A percentile compares a stretch with the other conserved stretches of the same genome.
Conservation (phyloP, 2,797 vertebrate genomes). For the Propithecus perrieri region DNA sequence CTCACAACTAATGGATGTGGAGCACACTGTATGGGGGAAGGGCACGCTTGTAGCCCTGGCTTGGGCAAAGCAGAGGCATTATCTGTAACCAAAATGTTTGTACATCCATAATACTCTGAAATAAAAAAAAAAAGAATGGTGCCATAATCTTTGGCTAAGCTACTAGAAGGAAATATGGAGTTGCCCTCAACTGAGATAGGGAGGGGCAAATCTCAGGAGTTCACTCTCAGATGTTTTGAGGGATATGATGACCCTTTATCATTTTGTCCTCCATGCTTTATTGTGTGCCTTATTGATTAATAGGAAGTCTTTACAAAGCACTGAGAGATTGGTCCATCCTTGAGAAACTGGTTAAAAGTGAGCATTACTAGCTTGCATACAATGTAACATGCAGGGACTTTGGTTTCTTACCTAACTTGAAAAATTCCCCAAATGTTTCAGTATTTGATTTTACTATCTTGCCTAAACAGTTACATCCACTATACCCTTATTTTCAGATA, state of each 20-base stretch:
- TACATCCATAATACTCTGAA: too few relatives aligned
- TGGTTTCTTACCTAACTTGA: constrained; percentile 31
- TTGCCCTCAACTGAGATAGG: not conserved
- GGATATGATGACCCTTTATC: not conserved
- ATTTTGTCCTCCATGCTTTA: not conserved
- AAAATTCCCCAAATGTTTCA: constrained; percentile 15
- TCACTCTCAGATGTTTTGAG: not conserved
- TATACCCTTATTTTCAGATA: constrained; percentile 64
- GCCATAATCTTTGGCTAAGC: constrained; percentile 8
- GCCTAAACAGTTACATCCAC: constrained; percentile 45
- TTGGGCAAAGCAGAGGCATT: too few relatives aligned
- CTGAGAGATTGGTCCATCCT: not conserved
- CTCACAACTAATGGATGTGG: too few relatives aligned
- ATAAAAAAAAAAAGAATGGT: not conserved
- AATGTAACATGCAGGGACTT: constrained; percentile 19
- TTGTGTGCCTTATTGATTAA: constrained; percentile 19
- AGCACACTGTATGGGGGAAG: too few relatives aligned
- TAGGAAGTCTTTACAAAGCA: not conserved
- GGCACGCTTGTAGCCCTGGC: too few relatives aligned
- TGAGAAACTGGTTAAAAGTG: constrained; percentile 17
- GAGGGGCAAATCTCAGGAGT: not conserved
- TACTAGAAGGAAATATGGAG: constrained; percentile 31
- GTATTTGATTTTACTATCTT: constrained; percentile 54
- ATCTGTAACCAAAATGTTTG: too few relatives aligned
- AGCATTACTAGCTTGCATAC: constrained; percentile 19